phyloP scores from a whole-genome alignment of 2,888 invertebrate genomes.

The Nesidiocoris tenuis region DNA sequence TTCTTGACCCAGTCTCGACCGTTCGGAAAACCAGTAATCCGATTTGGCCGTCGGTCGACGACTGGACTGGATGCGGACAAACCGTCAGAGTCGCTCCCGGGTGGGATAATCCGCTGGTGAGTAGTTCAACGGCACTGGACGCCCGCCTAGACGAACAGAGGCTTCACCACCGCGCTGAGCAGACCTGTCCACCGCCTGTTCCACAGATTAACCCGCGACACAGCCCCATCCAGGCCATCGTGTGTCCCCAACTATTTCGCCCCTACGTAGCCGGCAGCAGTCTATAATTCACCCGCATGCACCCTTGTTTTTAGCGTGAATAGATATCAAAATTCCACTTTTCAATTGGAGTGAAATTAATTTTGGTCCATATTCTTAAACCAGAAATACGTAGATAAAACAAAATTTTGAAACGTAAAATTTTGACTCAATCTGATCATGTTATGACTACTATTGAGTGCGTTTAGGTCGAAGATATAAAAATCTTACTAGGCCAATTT shows the following conservation, averaged over 20 bases:
- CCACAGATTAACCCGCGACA: neutral
- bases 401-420: no score
- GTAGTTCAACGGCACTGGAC: neutral
- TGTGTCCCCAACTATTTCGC: neutral
- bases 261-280: no score
- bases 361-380: no score
- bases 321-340: no score
- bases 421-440: no score
- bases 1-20: neutral
- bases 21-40: neutral
- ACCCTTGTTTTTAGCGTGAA: no score
- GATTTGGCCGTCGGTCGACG: neutral
- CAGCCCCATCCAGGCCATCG: neutral
- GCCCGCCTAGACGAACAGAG: neutral
- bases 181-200: neutral
- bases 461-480: no score
- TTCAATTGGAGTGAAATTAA: no score
- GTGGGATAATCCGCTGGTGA: neutral
- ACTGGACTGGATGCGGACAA: neutral
- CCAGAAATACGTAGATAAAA: no score
- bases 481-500: no score
- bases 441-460: no score
- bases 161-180: neutral
- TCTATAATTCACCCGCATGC: no score
- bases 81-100: neutral